These are phyloP conservation scores for Ennomos erosarius DNA, from an alignment of 2,888 invertebrate species.

Conservation along the genomic window DNA sequence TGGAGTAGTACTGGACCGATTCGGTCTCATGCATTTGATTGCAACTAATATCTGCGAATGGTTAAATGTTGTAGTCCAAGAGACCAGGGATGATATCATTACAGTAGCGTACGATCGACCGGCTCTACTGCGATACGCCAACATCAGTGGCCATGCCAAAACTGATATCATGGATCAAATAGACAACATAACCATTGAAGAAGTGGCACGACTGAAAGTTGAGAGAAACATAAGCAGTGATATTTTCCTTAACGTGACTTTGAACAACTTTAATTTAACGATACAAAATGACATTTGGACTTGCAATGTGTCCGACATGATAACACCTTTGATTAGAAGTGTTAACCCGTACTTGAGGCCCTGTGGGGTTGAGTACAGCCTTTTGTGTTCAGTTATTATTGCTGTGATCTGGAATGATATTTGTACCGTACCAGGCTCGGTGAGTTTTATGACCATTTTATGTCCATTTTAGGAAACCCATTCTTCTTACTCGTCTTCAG, in stretches of 20 bases:
- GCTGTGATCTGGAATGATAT: slow-evolving; percentile 93
- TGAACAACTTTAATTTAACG: slow-evolving; percentile 50
- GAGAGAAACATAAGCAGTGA: slow-evolving; percentile 34
- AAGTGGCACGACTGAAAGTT: slow-evolving; percentile 33
- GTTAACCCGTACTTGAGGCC: slow-evolving; percentile 93
- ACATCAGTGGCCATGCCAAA: slow-evolving; percentile 62
- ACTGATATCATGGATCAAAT: slow-evolving; percentile 52
- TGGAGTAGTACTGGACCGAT: slow-evolving; percentile 85
- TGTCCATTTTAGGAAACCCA: slow-evolving; percentile 14
- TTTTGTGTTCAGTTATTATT: slow-evolving; percentile 91
- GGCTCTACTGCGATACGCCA: slow-evolving; percentile 65
- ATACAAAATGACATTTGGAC: slow-evolving; percentile 59
- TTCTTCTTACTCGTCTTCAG: slow-evolving; percentile 8
- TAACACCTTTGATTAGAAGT: slow-evolving; percentile 85
- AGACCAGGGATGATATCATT: slow-evolving; percentile 94
- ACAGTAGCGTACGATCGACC: slow-evolving; percentile 70
- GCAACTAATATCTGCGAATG: slow-evolving; percentile 97
- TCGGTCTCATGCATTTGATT: slow-evolving; percentile 97
- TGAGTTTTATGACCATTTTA: slow-evolving; percentile 49
- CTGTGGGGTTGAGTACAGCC: slow-evolving; percentile 93
- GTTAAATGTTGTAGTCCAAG: slow-evolving; percentile 94
- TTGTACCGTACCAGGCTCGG: slow-evolving; percentile 82
- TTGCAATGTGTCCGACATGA: slow-evolving; percentile 81
- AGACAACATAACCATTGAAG: slow-evolving; percentile 56
- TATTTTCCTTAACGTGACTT: slow-evolving; percentile 42